Conservation (phyloP, 2,113 vertebrate genomes). For the Prochilodus magdalenae region DNA sequence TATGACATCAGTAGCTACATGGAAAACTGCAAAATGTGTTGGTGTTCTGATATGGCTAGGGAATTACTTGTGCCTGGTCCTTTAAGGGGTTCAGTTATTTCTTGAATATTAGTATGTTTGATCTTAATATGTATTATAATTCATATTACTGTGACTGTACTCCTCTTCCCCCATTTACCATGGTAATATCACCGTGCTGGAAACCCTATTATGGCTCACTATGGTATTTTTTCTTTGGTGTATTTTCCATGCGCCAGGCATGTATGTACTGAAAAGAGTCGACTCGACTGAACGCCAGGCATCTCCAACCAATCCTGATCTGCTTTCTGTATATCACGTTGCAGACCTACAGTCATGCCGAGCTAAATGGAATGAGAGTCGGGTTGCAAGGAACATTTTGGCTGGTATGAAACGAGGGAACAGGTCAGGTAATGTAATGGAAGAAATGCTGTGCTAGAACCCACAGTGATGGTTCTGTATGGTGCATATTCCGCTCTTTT, state of each 20-base stretch:
- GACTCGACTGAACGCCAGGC: background rate
- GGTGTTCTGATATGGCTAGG: too few relatives aligned
- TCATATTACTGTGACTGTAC: too few relatives aligned
- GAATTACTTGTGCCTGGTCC: too few relatives aligned
- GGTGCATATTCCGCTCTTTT: background rate
- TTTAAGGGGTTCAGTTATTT: too few relatives aligned
- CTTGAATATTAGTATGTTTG: too few relatives aligned
- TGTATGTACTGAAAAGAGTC: background rate
- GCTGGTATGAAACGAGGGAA: background rate
- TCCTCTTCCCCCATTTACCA: too few relatives aligned
- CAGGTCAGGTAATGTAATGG: background rate
- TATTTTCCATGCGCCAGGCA: background rate
- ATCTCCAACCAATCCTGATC: background rate
- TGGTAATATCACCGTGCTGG: too few relatives aligned
- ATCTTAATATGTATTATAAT: too few relatives aligned
- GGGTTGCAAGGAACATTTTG: background rate
- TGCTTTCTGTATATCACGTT: background rate
- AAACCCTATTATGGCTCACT: background rate
- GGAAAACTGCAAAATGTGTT: too few relatives aligned
- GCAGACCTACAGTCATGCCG: background rate
- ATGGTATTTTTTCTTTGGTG: too few relatives aligned
- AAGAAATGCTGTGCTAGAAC: background rate
- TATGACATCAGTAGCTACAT: too few relatives aligned
- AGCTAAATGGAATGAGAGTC: conserved; percentile 4
- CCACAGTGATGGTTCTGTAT: background rate